Evolutionary conservation across 2,888 invertebrate genomes (phyloP).

Genomic region (Lasioglossum figueresi): DNA sequence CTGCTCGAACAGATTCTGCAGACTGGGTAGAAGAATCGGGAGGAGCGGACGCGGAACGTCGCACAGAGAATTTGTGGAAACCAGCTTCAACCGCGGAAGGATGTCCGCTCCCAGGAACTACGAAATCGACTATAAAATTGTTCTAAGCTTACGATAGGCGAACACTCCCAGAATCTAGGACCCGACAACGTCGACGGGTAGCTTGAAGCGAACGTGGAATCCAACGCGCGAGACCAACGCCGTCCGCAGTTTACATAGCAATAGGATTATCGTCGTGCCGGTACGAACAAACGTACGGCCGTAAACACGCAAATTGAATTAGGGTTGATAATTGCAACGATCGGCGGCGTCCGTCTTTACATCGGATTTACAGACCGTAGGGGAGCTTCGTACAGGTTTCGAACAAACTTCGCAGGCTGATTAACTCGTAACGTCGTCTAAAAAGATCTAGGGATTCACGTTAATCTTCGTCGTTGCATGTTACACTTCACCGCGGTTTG

Average conservation of each 20-base stretch:
- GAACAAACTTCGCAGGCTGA: slow-evolving; percentile 9
- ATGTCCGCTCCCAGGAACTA: neutral
- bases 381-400: neutral
- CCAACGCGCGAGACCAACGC: neutral
- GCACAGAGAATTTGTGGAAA: slow-evolving; percentile 6
- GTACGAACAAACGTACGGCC: neutral
- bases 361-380: neutral
- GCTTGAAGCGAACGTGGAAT: neutral
- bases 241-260: neutral
- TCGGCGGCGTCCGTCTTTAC: neutral
- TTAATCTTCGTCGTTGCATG: neutral
- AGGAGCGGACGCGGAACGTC: slow-evolving; percentile 3
- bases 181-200: neutral
- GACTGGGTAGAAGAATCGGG: neutral
- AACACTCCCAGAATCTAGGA: neutral
- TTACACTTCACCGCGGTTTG: neutral
- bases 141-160: neutral
- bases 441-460: slow-evolving; percentile 18
- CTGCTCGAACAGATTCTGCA: too few relatives aligned
- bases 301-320: neutral
- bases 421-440: slow-evolving; percentile 25
- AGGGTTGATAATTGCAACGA: slow-evolving; percentile 6
- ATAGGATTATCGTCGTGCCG: neutral
- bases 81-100: neutral
- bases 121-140: neutral